These are phyloP conservation scores for Zygothrica quintamaculata DNA, from an alignment of 2,888 invertebrate genomes.

Conservation along the genomic window DNA sequence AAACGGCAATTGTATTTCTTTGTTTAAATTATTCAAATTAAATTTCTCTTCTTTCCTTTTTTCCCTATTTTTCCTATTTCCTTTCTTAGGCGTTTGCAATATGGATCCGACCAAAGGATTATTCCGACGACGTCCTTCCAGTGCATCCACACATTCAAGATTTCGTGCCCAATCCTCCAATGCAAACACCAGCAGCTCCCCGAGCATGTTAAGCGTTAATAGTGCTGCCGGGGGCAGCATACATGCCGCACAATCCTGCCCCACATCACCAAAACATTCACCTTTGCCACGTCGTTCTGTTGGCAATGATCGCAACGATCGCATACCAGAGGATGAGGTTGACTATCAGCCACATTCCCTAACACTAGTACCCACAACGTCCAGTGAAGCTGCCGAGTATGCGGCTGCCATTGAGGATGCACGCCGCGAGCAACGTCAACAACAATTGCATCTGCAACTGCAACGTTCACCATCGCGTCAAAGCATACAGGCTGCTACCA, in stretches of 20 bases:
- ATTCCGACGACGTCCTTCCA: slow-evolving; percentile 84
- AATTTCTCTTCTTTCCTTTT: no score
- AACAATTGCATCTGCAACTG: slow-evolving; percentile 37
- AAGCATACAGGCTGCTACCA: slow-evolving; percentile 30
- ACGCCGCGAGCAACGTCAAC: slow-evolving; percentile 63
- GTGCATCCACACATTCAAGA: slow-evolving; percentile 82
- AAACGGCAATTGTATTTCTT: not conserved
- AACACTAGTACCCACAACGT: slow-evolving; percentile 55
- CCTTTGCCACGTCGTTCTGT: slow-evolving; percentile 82
- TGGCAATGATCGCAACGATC: slow-evolving; percentile 79
- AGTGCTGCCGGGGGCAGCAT: slow-evolving; percentile 43
- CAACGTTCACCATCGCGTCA: slow-evolving; percentile 61
- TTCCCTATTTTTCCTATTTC: no score
- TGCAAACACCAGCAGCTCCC: slow-evolving; percentile 50
- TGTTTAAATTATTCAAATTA: no score
- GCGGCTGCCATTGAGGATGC: slow-evolving; percentile 80
- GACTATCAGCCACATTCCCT: slow-evolving; percentile 54
- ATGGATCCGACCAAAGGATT: slow-evolving; percentile 84
- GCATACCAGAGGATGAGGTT: slow-evolving; percentile 83
- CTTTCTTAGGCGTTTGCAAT: slow-evolving; percentile 82
- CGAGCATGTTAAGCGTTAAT: slow-evolving; percentile 54
- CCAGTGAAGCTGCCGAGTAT: slow-evolving; percentile 80
- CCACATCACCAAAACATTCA: slow-evolving; percentile 84
- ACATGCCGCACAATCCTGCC: slow-evolving; percentile 81
- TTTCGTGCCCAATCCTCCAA: slow-evolving; percentile 77